A percentile compares a stretch with the other conserved stretches of the same genome.
phyloP scores from a whole-genome alignment of 2,797 vertebrate species.

The Yasuhikotakia modesta region DNA sequence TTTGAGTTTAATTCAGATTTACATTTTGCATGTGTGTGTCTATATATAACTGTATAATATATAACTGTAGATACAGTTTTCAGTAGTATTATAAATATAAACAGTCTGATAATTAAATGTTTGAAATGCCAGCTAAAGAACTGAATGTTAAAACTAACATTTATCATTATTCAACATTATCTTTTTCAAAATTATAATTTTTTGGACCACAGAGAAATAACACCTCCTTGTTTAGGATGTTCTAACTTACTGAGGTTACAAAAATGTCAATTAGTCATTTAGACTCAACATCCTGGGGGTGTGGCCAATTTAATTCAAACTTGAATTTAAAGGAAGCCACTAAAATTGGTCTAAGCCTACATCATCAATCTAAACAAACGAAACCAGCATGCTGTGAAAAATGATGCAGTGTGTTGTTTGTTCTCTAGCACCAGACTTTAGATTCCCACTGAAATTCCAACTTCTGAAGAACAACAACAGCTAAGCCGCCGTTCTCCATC shows the following conservation, averaged over 20 bases:
- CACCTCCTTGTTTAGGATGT: background rate
- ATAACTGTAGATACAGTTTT: no score
- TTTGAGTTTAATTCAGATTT: no score
- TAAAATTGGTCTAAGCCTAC: background rate
- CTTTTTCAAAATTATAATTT: no score
- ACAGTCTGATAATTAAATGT: no score
- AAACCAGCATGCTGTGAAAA: background rate
- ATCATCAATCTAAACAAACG: conserved; percentile 1
- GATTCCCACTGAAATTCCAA: background rate
- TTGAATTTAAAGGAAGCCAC: background rate
- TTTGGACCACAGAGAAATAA: background rate
- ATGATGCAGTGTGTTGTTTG: conserved; percentile 1
- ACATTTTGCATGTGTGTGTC: no score
- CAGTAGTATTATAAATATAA: no score
- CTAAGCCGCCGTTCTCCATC: conserved; percentile 24
- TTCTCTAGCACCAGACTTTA: background rate
- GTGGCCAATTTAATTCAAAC: background rate
- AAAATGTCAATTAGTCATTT: no score
- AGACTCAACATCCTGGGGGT: background rate
- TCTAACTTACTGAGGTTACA: background rate
- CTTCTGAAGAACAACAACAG: conserved; percentile 2
- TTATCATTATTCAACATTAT: no score
- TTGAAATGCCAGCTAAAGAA: no score
- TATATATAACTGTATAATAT: no score
- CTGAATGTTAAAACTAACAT: no score